Evolutionary conservation across 2,113 vertebrate genomes (phyloP).

Genomic region (Conger conger): DNA sequence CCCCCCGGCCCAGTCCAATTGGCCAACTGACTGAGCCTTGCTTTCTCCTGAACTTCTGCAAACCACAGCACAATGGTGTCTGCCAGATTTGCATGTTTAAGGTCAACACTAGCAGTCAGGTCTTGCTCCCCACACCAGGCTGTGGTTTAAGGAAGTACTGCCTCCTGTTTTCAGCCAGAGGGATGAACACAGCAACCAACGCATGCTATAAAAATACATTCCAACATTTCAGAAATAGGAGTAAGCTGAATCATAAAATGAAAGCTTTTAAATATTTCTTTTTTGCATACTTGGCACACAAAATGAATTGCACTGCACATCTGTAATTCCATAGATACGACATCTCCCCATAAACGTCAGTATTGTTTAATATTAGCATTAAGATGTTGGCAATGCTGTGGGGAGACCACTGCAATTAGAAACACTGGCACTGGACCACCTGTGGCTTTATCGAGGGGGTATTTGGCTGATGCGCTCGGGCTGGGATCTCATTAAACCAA

Average conservation of each 20-base stretch:
- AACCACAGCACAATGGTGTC: conserved; percentile 7
- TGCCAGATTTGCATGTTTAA: not conserved
- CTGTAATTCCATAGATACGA: not conserved
- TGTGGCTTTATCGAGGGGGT: not conserved
- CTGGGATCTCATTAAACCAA: not conserved
- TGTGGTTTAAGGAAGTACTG: not conserved
- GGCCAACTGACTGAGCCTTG: not conserved
- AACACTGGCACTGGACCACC: not conserved
- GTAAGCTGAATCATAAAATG: not conserved
- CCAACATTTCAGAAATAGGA: not conserved
- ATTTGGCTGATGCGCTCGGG: not conserved
- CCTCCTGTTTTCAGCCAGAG: not conserved
- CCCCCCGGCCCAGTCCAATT: not conserved
- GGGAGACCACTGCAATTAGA: not conserved
- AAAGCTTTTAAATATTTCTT: too few relatives aligned
- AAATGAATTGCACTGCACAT: not conserved
- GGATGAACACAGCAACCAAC: not conserved
- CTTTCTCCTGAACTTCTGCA: not conserved
- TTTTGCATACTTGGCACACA: not conserved
- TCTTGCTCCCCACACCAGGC: not conserved
- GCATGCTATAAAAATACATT: not conserved
- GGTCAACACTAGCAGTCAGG: not conserved
- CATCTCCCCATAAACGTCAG: not conserved
- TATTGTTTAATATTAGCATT: not conserved
- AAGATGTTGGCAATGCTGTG: not conserved